Evolutionary conservation across 2,113 vertebrate species (phyloP).

Genomic region (Pseudorhombus dupliciocellatus): DNA sequence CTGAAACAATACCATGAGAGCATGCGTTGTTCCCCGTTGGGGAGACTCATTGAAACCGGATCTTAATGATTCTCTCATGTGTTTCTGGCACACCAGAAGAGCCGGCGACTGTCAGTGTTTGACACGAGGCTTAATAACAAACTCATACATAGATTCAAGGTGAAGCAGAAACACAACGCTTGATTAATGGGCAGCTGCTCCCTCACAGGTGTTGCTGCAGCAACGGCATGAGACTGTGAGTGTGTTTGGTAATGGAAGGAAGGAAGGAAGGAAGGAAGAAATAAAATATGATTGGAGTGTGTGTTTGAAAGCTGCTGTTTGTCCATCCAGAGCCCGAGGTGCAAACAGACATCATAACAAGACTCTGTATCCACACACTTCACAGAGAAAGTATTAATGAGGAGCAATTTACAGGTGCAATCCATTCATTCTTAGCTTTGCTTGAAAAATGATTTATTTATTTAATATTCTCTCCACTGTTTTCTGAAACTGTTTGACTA

Average conservation of each 20-base stretch:
- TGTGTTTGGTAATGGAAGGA: constrained; percentile 13
- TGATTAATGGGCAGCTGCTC: constrained; percentile 25
- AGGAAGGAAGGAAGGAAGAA: neutral
- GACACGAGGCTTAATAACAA: constrained; percentile 22
- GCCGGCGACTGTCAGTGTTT: constrained; percentile 10
- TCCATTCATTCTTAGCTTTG: neutral
- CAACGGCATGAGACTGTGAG: neutral
- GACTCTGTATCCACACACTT: neutral
- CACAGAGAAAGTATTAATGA: neutral
- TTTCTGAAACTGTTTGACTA: neutral
- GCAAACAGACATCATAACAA: neutral
- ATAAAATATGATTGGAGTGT: neutral
- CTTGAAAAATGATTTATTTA: neutral
- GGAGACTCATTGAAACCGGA: neutral
- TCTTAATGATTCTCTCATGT: constrained; percentile 18
- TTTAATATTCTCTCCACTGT: constrained; percentile 12
- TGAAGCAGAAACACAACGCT: neutral
- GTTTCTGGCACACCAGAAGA: neutral
- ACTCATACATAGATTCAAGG: constrained; percentile 3
- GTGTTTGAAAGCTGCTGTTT: neutral
- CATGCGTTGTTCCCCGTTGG: neutral
- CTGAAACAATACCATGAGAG: neutral
- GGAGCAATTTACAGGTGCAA: neutral
- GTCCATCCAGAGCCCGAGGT: neutral
- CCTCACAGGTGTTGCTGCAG: constrained; percentile 19